Conservation (phyloP, 1,140 invertebrate species). For the Trichonephila inaurata region DNA sequence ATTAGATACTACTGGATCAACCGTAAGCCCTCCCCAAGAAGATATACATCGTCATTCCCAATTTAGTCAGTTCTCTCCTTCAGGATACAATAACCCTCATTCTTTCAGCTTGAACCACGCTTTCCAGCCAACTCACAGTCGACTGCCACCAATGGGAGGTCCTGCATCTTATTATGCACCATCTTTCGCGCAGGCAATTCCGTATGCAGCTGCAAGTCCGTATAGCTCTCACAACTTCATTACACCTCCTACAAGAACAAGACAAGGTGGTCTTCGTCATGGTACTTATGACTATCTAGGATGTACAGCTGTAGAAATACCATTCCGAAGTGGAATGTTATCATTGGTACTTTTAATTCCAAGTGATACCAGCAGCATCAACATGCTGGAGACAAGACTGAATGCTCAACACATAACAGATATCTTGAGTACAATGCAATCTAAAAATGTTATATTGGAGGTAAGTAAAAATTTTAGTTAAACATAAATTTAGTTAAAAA, state of each 20-base stretch:
- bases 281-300: conserved; percentile 78
- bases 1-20: conserved; percentile 77
- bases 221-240: conserved; percentile 64
- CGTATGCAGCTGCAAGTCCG: conserved; percentile 62
- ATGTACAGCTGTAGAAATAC: conserved; percentile 78
- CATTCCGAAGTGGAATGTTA: conserved; percentile 78
- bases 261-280: conserved; percentile 77
- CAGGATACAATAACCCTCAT: conserved; percentile 13
- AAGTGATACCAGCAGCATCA: conserved; percentile 73
- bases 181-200: conserved; percentile 57
- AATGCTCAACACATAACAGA: conserved; percentile 78
- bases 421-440: conserved; percentile 77
- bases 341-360: conserved; percentile 78
- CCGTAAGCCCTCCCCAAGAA: conserved; percentile 26
- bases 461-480: conserved; percentile 74
- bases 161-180: conserved; percentile 68
- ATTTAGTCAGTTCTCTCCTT: conserved; percentile 51
- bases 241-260: conserved; percentile 70
- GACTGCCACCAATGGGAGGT: conserved; percentile 68
- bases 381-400: conserved; percentile 78
- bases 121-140: conserved; percentile 72
- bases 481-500: not conserved
- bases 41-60: conserved; percentile 60
- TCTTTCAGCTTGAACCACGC: conserved; percentile 63
- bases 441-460: conserved; percentile 76